Percentiles rank a stretch among this genome's conserved stretches.
Conservation (phyloP, 2,888 invertebrate species). For the Cryptophagus acutangulus region DNA sequence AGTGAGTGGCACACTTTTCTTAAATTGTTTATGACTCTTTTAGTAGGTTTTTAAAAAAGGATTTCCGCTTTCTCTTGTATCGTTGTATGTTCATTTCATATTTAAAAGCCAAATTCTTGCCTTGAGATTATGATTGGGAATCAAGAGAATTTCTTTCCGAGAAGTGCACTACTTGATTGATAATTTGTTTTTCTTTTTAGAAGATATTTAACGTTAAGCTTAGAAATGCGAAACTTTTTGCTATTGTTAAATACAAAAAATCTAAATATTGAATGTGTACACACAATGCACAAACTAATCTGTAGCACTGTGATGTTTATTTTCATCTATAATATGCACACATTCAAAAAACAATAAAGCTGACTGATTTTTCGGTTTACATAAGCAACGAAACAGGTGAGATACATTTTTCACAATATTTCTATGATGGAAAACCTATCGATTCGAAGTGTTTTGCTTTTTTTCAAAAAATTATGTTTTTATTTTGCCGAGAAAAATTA, state of each 20-base stretch:
- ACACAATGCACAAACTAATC: conserved; percentile 14
- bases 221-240: no score
- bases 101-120: neutral
- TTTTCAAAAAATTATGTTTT: no score
- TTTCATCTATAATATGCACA: conserved; percentile 29
- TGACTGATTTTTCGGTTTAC: conserved; percentile 12
- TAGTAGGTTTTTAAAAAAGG: conserved; percentile 1
- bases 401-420: conserved; percentile 19
- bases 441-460: neutral
- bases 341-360: no score
- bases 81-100: neutral
- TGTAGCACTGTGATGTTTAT: conserved; percentile 31
- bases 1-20: conserved; percentile 70
- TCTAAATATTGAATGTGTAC: conserved; percentile 14
- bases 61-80: neutral
- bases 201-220: conserved; percentile 26
- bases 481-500: no score
- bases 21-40: conserved; percentile 1
- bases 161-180: neutral
- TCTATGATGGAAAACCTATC: conserved; percentile 3
- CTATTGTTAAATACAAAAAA: no score
- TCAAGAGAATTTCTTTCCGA: neutral
- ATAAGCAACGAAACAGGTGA: conserved; percentile 23
- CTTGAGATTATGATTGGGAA: neutral
- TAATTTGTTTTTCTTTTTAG: conserved; percentile 37